Evolutionary conservation across 64 coral and sea anemone species (phyloP).

Genomic region (Montipora efflorescens): DNA sequence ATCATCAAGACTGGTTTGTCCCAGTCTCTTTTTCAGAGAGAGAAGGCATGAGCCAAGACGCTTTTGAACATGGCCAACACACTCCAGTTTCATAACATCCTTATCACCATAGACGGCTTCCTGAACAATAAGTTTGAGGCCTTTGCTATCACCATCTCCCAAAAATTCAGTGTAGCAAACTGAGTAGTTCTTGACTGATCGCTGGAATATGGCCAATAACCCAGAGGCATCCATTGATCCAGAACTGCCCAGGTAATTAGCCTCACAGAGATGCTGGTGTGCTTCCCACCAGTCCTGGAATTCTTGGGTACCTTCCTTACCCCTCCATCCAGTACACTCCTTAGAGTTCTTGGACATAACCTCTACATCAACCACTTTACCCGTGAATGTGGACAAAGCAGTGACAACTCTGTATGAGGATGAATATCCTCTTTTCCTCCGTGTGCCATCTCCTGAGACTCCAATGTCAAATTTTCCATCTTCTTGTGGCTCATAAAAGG

Average conservation of each 20-base stretch:
- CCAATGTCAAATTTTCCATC: too few species aligned
- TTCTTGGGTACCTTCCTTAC: slow-evolving; percentile 15
- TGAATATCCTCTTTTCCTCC: too few species aligned
- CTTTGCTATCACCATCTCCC: slow-evolving; percentile 61
- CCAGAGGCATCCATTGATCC: slow-evolving; percentile 41
- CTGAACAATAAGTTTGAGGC: slow-evolving; percentile 15
- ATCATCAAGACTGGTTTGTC: slow-evolving; percentile 17
- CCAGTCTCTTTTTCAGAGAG: slow-evolving; percentile 39
- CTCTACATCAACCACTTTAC: too few species aligned
- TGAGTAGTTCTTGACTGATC: slow-evolving; percentile 43
- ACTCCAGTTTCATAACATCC: slow-evolving; percentile 40
- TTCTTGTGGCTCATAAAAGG: too few species aligned
- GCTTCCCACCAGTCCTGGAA: slow-evolving; percentile 38
- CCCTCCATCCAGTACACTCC: slow-evolving; percentile 9
- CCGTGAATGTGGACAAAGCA: too few species aligned
- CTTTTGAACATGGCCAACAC: slow-evolving; percentile 59
- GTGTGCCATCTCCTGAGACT: too few species aligned
- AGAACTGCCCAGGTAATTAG: background rate
- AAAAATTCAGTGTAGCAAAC: slow-evolving; percentile 53
- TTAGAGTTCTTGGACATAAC: background rate
- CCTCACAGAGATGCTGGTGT: slow-evolving; percentile 1
- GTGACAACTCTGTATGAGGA: too few species aligned
- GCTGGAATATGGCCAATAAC: slow-evolving; percentile 28
- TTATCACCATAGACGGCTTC: slow-evolving; percentile 2
- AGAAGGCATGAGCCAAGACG: slow-evolving; percentile 52